Evolutionary conservation across 2,888 invertebrate species (phyloP), one percentile per base, ranked within the genome.

Genomic region (Cordilura impudica): DNA sequence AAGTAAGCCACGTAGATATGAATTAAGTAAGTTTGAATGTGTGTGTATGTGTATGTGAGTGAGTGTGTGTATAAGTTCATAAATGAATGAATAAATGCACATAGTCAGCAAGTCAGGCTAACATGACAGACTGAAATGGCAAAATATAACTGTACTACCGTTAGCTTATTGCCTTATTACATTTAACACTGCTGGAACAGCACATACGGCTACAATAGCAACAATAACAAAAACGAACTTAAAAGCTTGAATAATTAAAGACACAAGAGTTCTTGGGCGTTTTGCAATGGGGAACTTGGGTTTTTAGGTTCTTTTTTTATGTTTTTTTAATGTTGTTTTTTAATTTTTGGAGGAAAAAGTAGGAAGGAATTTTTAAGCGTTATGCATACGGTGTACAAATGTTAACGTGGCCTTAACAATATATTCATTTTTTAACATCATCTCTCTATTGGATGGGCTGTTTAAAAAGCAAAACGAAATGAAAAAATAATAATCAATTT

Each of bases 161-260:
- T 61, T 45, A 31, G 67, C 61, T 56, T 69, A 56, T 75, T 69
- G 53, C 67, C 45, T 29, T 45, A 56, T 67, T 61, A n/a, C 29
- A 53, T 2, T 54, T 45, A 29, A 10, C 49, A 53, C 39, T 2
- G 14, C 6, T 18, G 21, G 19, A 5, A n/a, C 29, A 43, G 29
- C 16, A n/a, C 10, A 70, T 21, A 14, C 14, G 21, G 43, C 21
- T n/a, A 23, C 39, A 19, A 14, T 21, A 6, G 67, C 31, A 47
- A 49, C 31, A 47, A 43, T 39, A 49, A 67, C 43, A 54, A 67
- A 56, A 67, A 10, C n/a, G 56, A 65, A 26, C 23, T 69, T 69
- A 29, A 75, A 69, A 73, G 16, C 56, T 78, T 78, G 45, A 78
- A 72, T 73, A 63, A 78, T 69, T 72, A 51, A 78, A 69, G 23